These are phyloP conservation scores for Arrhamphus sclerolepis DNA, from an alignment of 2,797 vertebrate genomes.

Conservation along the genomic window DNA sequence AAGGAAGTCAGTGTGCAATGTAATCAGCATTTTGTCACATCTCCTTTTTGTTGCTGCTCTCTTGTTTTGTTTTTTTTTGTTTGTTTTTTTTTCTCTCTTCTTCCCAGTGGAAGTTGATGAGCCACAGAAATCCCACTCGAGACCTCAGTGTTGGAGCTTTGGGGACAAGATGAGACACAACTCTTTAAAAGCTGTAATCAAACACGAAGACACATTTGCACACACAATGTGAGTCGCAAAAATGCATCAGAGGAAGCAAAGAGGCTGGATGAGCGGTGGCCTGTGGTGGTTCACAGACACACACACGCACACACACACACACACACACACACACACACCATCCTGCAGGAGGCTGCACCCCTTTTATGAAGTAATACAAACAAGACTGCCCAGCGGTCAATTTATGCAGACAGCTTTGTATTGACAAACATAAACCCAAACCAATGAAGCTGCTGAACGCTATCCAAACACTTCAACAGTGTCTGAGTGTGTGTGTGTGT, in stretches of 20 bases:
- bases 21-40: too few species aligned
- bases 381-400: slow-evolving; percentile 38
- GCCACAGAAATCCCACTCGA: slow-evolving; percentile 31
- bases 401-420: slow-evolving; percentile 44
- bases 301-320: slow-evolving; percentile 6
- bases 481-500: slow-evolving; percentile 5
- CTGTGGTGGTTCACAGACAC: background rate
- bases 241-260: background rate
- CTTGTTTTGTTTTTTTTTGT: slow-evolving; percentile 4
- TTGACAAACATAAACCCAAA: slow-evolving; percentile 49
- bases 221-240: background rate
- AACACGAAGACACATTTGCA: slow-evolving; percentile 12
- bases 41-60: background rate
- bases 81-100: slow-evolving; percentile 3
- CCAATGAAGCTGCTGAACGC: slow-evolving; percentile 49
- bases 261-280: background rate
- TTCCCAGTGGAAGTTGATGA: slow-evolving; percentile 18
- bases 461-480: slow-evolving; percentile 38
- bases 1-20: too few species aligned
- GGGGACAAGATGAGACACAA: background rate
- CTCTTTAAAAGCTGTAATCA: slow-evolving; percentile 11
- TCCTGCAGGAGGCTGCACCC: slow-evolving; percentile 31
- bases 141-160: slow-evolving; percentile 9
- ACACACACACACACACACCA: slow-evolving; percentile 1
- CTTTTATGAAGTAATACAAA: slow-evolving; percentile 56